Percentiles rank a stretch among this genome's conserved stretches.
These are phyloP conservation scores for Myzus persicae DNA, from an alignment of 1,140 invertebrate genomes.

Conservation along the genomic window DNA sequence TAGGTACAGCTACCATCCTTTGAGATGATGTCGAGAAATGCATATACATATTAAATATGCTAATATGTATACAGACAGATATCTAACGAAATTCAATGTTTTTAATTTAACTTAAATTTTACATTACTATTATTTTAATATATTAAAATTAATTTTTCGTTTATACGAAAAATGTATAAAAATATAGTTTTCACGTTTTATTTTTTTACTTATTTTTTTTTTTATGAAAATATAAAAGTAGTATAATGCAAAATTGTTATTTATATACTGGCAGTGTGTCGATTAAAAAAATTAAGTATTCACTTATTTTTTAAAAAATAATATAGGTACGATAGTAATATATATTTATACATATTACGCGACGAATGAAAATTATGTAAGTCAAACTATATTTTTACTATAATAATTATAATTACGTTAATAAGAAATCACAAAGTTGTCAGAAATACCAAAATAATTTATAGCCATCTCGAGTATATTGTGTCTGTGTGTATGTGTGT, in stretches of 20 bases:
- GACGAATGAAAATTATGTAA: slow-evolving; percentile 31
- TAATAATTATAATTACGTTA: background rate
- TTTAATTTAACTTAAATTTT: slow-evolving; percentile 39
- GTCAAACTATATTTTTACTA: slow-evolving; percentile 16
- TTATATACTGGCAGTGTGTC: slow-evolving; percentile 55
- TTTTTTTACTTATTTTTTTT: slow-evolving; percentile 45
- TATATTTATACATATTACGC: slow-evolving; percentile 25
- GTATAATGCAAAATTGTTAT: slow-evolving; percentile 56
- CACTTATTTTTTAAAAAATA: slow-evolving; percentile 51
- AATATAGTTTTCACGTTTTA: slow-evolving; percentile 41
- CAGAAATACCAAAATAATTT: slow-evolving; percentile 50
- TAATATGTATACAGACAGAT: background rate
- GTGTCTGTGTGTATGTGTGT: background rate
- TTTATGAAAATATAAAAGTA: slow-evolving; percentile 59
- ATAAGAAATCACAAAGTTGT: slow-evolving; percentile 47
- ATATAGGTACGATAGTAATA: slow-evolving; percentile 40
- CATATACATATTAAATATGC: slow-evolving; percentile 26
- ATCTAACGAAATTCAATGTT: background rate
- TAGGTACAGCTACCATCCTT: background rate
- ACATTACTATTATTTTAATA: slow-evolving; percentile 11
- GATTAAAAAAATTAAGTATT: slow-evolving; percentile 58
- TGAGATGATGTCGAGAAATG: background rate
- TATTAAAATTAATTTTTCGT: slow-evolving; percentile 35
- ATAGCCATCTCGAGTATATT: slow-evolving; percentile 18
- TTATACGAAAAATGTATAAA: slow-evolving; percentile 51